Evolutionary conservation across 2,113 vertebrate genomes (phyloP).

Genomic region (Gulo gulo): DNA sequence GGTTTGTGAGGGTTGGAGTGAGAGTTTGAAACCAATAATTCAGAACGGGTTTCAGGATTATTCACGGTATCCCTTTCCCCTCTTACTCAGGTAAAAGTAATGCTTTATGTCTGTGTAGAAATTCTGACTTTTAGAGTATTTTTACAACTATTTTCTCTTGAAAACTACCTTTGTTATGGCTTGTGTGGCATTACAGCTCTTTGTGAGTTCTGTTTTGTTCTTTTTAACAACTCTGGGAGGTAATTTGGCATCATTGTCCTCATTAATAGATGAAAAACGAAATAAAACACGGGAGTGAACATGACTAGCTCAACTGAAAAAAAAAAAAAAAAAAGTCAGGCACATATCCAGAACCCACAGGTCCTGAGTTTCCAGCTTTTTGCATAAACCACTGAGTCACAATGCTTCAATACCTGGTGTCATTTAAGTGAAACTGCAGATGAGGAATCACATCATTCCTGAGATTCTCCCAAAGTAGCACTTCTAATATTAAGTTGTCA

Average conservation of each 20-base stretch:
- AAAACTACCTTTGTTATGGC: neutral
- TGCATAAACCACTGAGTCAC: conserved; percentile 60
- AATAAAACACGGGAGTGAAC: conserved; percentile 38
- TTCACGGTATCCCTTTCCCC: neutral
- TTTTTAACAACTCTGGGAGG: neutral
- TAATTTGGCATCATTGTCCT: conserved; percentile 20
- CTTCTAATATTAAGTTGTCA: neutral
- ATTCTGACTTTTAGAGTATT: neutral
- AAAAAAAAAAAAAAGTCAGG: conserved; percentile 12
- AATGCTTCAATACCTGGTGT: neutral
- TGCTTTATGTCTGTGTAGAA: neutral
- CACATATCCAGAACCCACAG: conserved; percentile 38
- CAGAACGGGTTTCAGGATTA: conserved; percentile 14
- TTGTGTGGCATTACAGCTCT: neutral
- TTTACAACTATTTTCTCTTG: neutral
- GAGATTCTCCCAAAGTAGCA: conserved; percentile 10
- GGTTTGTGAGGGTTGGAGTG: conserved; percentile 18
- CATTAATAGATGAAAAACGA: conserved; percentile 40
- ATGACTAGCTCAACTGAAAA: neutral
- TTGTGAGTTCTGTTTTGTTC: neutral
- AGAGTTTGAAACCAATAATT: conserved; percentile 9
- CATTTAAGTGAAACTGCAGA: conserved; percentile 31
- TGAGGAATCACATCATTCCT: conserved; percentile 32
- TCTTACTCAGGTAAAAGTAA: neutral
- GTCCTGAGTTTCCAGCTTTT: conserved; percentile 61